These are phyloP conservation scores for Sisor rabdophorus DNA, from an alignment of 2,113 vertebrate genomes.

Conservation along the genomic window DNA sequence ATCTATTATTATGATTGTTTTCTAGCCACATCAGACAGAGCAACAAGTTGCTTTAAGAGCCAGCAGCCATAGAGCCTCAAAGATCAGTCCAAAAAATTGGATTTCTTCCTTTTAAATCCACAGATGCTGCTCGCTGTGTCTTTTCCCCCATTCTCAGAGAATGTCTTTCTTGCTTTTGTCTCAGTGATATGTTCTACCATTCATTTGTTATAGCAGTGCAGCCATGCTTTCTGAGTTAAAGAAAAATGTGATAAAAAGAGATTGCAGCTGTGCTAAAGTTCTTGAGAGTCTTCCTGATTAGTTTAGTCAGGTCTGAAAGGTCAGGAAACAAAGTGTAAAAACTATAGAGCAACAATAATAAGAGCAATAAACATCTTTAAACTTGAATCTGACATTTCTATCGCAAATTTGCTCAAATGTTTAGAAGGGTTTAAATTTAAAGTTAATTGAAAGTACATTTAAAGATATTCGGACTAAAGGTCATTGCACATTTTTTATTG, in stretches of 20 bases:
- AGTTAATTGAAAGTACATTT: no score
- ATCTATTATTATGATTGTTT: slow-evolving; percentile 56
- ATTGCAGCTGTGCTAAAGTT: background rate
- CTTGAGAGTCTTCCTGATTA: background rate
- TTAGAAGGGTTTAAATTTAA: no score
- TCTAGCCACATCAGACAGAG: slow-evolving; percentile 40
- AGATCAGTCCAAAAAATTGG: slow-evolving; percentile 53
- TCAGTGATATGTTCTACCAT: slow-evolving; percentile 55
- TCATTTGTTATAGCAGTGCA: slow-evolving; percentile 57
- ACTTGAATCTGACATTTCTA: no score
- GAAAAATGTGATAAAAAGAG: slow-evolving; percentile 16
- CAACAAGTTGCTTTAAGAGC: slow-evolving; percentile 45
- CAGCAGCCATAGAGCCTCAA: slow-evolving; percentile 57
- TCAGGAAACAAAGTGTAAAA: background rate
- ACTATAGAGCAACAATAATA: no score
- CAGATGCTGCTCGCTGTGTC: slow-evolving; percentile 23
- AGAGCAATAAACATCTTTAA: no score
- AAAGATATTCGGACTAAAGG: no score
- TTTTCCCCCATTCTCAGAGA: slow-evolving; percentile 29
- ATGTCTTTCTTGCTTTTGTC: slow-evolving; percentile 52
- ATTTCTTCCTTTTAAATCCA: slow-evolving; percentile 41
- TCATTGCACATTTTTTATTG: no score
- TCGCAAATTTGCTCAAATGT: no score
- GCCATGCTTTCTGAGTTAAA: slow-evolving; percentile 39
- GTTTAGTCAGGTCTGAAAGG: background rate